A percentile compares a stretch with the other conserved stretches of the same genome.
These are phyloP conservation scores for Amiota communis DNA, from an alignment of 2,888 invertebrate genomes.

Conservation along the genomic window DNA sequence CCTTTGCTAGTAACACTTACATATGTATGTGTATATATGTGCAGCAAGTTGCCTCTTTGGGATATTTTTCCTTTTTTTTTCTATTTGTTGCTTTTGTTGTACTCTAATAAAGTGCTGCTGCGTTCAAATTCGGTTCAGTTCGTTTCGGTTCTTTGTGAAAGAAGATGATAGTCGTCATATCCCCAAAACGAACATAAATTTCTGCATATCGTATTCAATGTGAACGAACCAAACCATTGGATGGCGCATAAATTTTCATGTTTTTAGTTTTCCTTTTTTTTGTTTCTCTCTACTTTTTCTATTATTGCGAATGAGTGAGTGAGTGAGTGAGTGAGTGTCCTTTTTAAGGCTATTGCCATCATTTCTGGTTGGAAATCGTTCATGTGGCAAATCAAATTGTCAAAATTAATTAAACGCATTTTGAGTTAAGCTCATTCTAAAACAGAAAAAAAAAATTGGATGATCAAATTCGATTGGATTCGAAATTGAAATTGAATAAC, in stretches of 20 bases:
- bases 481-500: too few relatives aligned
- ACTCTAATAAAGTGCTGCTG: neutral
- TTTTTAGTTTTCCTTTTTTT: conserved; percentile 2
- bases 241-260: conserved; percentile 9
- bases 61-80: neutral
- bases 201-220: too few relatives aligned
- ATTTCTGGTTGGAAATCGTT: conserved; percentile 20
- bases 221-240: too few relatives aligned
- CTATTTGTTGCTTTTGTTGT: too few relatives aligned
- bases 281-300: neutral
- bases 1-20: too few relatives aligned
- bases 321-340: too few relatives aligned
- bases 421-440: neutral
- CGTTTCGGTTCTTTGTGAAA: too few relatives aligned
- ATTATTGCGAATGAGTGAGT: too few relatives aligned
- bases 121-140: neutral
- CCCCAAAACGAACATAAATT: too few relatives aligned
- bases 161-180: too few relatives aligned
- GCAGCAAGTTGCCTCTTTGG: neutral
- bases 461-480: too few relatives aligned
- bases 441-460: neutral
- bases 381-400: conserved; percentile 43
- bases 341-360: neutral
- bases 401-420: conserved; percentile 44
- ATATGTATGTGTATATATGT: neutral